These are phyloP conservation scores for Drosophila falleni DNA, from an alignment of 2,888 invertebrate genomes.

Conservation along the genomic window DNA sequence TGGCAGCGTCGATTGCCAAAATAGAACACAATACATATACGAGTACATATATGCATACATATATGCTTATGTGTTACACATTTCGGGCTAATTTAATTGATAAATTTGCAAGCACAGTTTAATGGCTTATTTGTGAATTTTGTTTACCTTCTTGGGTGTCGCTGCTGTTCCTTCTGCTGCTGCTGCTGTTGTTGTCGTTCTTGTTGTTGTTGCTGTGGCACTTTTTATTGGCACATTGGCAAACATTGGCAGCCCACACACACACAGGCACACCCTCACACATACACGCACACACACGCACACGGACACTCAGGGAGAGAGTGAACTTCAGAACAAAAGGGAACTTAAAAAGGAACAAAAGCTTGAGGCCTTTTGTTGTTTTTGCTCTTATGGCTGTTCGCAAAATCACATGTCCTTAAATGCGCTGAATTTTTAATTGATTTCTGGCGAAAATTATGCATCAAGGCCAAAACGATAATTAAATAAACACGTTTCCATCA, in stretches of 20 bases:
- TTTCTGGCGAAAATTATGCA: constrained; percentile 19
- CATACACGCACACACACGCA: constrained; percentile 6
- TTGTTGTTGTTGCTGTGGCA: constrained; percentile 30
- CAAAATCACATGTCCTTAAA: constrained; percentile 21
- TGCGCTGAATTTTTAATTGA: constrained; percentile 31
- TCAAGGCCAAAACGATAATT: constrained; percentile 13
- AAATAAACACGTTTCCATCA: constrained; percentile 11
- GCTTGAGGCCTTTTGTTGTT: constrained; percentile 9
- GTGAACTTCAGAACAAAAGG: constrained; percentile 22
- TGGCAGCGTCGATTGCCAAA: constrained; percentile 12
- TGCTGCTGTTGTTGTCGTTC: neutral
- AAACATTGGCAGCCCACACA: constrained; percentile 23
- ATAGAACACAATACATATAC: constrained; percentile 15
- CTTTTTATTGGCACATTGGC: constrained; percentile 56
- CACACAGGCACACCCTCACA: constrained; percentile 1
- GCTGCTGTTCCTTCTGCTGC: constrained; percentile 15
- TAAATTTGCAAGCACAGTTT: constrained; percentile 30
- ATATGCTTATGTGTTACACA: neutral
- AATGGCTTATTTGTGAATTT: constrained; percentile 28
- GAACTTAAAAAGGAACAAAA: constrained; percentile 20
- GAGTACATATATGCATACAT: neutral
- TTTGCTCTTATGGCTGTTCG: constrained; percentile 12
- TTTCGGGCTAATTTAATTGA: constrained; percentile 31
- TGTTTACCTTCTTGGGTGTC: constrained; percentile 36
- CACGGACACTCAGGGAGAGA: neutral